Conservation (phyloP, 2,113 vertebrate species). For the Vulpes ferrilata region DNA sequence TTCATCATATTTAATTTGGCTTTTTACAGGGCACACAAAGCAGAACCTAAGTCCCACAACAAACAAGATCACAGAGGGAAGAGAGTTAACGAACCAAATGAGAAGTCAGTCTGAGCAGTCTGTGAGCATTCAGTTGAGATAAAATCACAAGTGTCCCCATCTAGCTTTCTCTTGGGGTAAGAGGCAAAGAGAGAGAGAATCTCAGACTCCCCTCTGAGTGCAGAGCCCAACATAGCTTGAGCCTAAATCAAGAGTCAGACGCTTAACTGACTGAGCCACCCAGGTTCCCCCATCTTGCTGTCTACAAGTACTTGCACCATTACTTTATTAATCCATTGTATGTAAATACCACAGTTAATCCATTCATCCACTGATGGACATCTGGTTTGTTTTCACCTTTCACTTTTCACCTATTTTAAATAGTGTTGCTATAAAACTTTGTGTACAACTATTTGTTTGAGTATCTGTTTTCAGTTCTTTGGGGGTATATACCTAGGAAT, state of each 20-base stretch:
- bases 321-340: neutral
- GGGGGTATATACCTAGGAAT: neutral
- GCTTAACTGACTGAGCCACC: neutral
- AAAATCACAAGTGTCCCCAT: neutral
- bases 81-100: neutral
- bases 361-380: neutral
- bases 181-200: neutral
- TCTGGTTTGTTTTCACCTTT: neutral
- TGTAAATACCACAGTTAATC: neutral
- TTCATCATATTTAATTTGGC: neutral
- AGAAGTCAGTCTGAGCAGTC: neutral
- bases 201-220: neutral
- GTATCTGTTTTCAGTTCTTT: neutral
- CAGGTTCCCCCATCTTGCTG: neutral
- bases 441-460: neutral
- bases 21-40: neutral
- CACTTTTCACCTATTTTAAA: neutral
- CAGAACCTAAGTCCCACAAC: neutral
- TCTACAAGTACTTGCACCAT: neutral
- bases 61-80: neutral
- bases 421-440: neutral
- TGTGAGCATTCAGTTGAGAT: neutral
- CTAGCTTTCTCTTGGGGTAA: neutral
- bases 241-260: neutral
- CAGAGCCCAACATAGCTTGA: neutral